phyloP scores from a whole-genome alignment of 1,140 invertebrate species.

The Habropoda laboriosa region DNA sequence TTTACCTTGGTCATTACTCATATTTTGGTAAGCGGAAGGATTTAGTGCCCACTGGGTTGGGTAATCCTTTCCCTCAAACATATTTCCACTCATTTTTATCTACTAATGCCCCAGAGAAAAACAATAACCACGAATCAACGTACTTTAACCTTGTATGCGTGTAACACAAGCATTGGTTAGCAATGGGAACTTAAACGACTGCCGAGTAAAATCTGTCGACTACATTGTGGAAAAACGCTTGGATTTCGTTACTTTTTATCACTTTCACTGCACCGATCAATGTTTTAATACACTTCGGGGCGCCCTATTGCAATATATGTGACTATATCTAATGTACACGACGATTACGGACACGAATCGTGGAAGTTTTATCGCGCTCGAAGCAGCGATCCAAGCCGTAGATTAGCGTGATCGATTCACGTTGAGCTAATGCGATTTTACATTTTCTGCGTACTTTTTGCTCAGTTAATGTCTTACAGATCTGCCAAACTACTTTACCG shows the following conservation, averaged over 20 bases:
- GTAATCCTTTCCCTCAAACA: conserved; percentile 83
- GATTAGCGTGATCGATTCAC: neutral
- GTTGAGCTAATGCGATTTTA: neutral
- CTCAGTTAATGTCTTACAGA: neutral
- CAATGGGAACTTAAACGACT: conserved; percentile 10
- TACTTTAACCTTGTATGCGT: conserved; percentile 37
- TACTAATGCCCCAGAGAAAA: conserved; percentile 19
- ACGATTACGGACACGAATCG: conserved; percentile 2
- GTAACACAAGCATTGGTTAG: conserved; percentile 18
- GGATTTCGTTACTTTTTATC: conserved; percentile 21
- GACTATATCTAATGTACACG: conserved; percentile 29
- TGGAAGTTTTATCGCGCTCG: neutral
- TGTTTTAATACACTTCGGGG: conserved; percentile 39
- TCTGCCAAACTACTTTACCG: conserved; percentile 36
- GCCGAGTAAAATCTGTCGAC: neutral
- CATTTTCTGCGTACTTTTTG: conserved; percentile 11
- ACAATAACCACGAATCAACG: conserved; percentile 13
- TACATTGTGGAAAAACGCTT: conserved; percentile 35
- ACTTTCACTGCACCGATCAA: conserved; percentile 47
- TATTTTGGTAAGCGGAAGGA: conserved; percentile 86
- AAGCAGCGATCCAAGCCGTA: neutral
- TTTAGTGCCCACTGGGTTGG: conserved; percentile 89
- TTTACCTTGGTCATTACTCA: conserved; percentile 82
- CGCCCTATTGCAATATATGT: conserved; percentile 32
- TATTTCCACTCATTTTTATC: conserved; percentile 77